These are phyloP conservation scores for Acipenser transmontanus DNA, from an alignment of 2,797 vertebrate genomes.

Conservation along the genomic window DNA sequence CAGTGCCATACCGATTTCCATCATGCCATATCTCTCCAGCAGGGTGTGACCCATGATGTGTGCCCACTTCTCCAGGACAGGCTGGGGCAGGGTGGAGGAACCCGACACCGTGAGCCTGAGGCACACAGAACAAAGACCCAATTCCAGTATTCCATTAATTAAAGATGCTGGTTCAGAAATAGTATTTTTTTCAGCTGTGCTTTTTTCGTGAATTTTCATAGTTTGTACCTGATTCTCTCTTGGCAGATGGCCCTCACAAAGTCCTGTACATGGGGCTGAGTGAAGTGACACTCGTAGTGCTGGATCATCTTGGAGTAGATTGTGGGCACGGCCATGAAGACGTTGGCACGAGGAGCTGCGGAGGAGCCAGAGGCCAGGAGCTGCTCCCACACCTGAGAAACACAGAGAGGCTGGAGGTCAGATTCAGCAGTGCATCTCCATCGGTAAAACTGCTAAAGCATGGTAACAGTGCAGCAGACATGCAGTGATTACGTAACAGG, in stretches of 20 bases:
- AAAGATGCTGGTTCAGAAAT: too few relatives aligned
- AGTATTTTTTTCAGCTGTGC: too few relatives aligned
- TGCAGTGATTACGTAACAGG: too few relatives aligned
- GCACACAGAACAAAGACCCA: background rate
- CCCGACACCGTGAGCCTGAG: slow-evolving; percentile 90
- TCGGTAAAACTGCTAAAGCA: too few relatives aligned
- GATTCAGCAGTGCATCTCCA: too few relatives aligned
- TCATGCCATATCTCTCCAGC: slow-evolving; percentile 96
- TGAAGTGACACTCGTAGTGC: slow-evolving; percentile 71
- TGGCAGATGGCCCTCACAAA: slow-evolving; percentile 76
- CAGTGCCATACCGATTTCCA: slow-evolving; percentile 90
- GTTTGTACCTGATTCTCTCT: slow-evolving; percentile 77
- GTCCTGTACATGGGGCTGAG: slow-evolving; percentile 68
- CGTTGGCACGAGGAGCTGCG: slow-evolving; percentile 55
- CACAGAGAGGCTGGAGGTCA: background rate
- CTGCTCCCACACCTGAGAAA: slow-evolving; percentile 80
- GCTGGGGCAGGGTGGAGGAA: slow-evolving; percentile 81
- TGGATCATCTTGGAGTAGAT: slow-evolving; percentile 83
- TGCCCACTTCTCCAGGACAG: slow-evolving; percentile 79
- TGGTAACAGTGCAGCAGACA: too few relatives aligned
- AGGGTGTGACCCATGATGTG: slow-evolving; percentile 78
- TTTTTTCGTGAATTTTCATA: too few relatives aligned
- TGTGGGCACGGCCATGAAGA: slow-evolving; percentile 95
- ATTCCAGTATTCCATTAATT: too few relatives aligned
- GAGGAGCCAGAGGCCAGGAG: slow-evolving; percentile 49